Evolutionary conservation across 2,888 invertebrate species (phyloP), one percentile per base, ranked within the genome.

Genomic region (Argyresthia albistria): DNA sequence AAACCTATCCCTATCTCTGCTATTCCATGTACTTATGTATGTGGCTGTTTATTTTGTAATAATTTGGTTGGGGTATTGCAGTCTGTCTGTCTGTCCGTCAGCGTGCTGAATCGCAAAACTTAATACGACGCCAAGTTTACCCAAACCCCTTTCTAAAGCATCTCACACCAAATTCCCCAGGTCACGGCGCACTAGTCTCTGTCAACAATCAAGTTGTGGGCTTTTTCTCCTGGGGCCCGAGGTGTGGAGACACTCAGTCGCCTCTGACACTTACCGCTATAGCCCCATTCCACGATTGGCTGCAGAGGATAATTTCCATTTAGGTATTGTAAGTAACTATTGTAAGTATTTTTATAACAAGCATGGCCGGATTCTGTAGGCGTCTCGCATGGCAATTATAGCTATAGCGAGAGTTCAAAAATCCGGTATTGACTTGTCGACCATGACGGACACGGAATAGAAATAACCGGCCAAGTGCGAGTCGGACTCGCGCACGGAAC

Each of bases 161-260:
- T 51, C 46, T 25, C 7, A 9, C 43, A 35, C 50, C 36, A 16
- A 7, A 75, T 71, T 48, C 25, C 25, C 25, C 61, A 80, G 80
- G 63, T 57, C 73, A 74, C 50, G 80, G 80, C 12, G 70, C 76
- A 1, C 56, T 70, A 39, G 46, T 79, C 25, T 55, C 61, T 4
- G 54, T 64, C 16, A 57, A 69, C 16, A 60, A 65, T 0, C 58
- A 63, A 45, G 56, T 70, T 15, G 56, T 70, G 16, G 80, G 80
- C 35, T 64, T 76, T 53, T 72, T 73, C 59, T 67, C 77, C 1
- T 81, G 80, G 80, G 81, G 80, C 1, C 78, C 79, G 49, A 61
- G 60, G 50, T 55, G 54, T 39, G 64, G 66, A 50, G 64, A 56
- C 51, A 61, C 59, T 8, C 58, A 68, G 1, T 76, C 79, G 0